These are phyloP conservation scores for Ips typographus DNA, from an alignment of 1,140 invertebrate genomes.

Conservation along the genomic window DNA sequence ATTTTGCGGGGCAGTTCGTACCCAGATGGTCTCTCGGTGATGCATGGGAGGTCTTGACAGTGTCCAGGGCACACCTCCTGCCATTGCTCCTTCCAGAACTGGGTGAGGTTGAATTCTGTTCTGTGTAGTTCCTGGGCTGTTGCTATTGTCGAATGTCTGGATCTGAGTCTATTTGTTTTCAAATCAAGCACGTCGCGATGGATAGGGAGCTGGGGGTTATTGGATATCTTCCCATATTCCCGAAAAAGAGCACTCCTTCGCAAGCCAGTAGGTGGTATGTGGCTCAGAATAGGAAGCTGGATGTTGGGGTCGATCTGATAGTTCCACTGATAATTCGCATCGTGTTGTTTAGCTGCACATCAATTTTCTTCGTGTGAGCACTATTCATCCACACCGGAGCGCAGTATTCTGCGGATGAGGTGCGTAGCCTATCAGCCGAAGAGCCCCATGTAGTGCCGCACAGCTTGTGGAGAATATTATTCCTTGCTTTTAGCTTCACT, in stretches of 20 bases:
- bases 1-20: too few species aligned
- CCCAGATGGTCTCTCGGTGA: too few species aligned
- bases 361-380: not conserved
- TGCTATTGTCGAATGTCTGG: too few species aligned
- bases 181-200: not conserved
- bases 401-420: not conserved
- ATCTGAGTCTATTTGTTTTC: too few species aligned
- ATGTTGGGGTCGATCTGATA: constrained; percentile 21
- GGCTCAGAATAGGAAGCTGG: constrained; percentile 18
- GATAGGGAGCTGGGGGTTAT: constrained; percentile 17
- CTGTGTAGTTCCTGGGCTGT: too few species aligned
- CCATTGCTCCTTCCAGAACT: too few species aligned
- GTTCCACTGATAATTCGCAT: constrained; percentile 20
- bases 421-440: not conserved
- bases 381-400: too few species aligned
- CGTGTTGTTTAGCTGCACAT: not conserved
- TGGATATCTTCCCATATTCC: constrained; percentile 21
- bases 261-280: constrained; percentile 25
- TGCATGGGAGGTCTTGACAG: too few species aligned
- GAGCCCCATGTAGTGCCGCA: not conserved
- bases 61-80: too few species aligned
- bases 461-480: too few species aligned
- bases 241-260: constrained; percentile 3
- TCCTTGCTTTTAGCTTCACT: too few species aligned
- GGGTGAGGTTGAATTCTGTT: too few species aligned